phyloP scores from a whole-genome alignment of 2,113 vertebrate genomes.

The Willisornis vidua region DNA sequence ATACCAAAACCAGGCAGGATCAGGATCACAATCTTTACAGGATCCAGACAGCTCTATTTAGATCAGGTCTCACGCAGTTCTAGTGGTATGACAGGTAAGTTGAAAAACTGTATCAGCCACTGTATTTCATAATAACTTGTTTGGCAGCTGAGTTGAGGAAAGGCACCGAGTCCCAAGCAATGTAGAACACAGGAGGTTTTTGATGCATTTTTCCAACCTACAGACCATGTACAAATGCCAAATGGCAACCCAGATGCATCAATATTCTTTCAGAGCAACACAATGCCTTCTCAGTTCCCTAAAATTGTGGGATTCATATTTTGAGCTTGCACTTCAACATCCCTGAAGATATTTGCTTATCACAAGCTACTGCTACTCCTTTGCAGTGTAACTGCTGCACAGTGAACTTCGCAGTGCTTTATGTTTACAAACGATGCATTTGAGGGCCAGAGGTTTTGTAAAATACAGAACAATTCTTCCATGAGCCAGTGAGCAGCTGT shows the following conservation, averaged over 20 bases:
- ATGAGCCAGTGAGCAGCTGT: not conserved
- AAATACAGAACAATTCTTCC: not conserved
- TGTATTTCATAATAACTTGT: not conserved
- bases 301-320: rapidly evolving
- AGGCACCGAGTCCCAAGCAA: not conserved
- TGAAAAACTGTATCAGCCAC: not conserved
- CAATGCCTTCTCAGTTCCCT: not conserved
- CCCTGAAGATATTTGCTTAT: not conserved
- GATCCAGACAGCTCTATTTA: not conserved
- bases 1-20: not conserved
- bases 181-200: not conserved
- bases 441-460: not conserved
- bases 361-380: not conserved
- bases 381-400: rapidly evolving
- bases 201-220: not conserved
- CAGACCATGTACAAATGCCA: not conserved
- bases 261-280: not conserved
- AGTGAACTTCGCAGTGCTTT: not conserved
- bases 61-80: not conserved
- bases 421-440: too few relatives aligned
- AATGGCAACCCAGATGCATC: not conserved
- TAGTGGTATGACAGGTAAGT: rapidly evolving
- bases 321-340: not conserved
- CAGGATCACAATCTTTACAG: not conserved
- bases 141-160: not conserved